Evolutionary conservation across 2,113 vertebrate species (phyloP).

Genomic region (Rhinopomastus cyanomelas): DNA sequence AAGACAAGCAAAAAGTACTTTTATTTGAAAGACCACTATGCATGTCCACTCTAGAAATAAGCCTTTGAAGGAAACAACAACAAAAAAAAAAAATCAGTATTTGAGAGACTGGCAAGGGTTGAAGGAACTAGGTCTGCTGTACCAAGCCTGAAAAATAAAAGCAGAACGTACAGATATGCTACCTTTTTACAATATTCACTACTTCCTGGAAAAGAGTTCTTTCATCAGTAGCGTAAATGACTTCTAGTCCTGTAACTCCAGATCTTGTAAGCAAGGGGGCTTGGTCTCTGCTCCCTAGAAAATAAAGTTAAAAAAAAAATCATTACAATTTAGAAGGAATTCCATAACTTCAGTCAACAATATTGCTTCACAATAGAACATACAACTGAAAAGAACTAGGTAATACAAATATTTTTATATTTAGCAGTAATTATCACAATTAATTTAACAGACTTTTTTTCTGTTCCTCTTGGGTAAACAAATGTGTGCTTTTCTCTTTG

Average conservation of each 20-base stretch:
- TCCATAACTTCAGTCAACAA: not conserved
- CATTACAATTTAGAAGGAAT: conserved; percentile 56
- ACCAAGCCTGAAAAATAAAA: conserved; percentile 67
- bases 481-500: not conserved
- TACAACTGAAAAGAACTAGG: not conserved
- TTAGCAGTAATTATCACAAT: not conserved
- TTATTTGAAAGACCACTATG: conserved; percentile 49
- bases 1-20: conserved; percentile 44
- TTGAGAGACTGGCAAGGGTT: conserved; percentile 34
- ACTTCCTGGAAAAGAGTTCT: conserved; percentile 92
- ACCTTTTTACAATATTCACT: conserved; percentile 88
- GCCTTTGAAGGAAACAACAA: conserved; percentile 38
- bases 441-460: not conserved
- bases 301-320: conserved; percentile 51
- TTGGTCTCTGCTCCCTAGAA: conserved; percentile 80
- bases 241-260: conserved; percentile 88
- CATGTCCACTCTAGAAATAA: conserved; percentile 65
- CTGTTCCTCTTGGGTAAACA: not conserved
- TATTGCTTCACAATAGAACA: conserved; percentile 33
- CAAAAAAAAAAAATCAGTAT: conserved; percentile 10
- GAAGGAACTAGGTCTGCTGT: conserved; percentile 58
- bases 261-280: conserved; percentile 92
- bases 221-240: conserved; percentile 90
- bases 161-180: conserved; percentile 70
- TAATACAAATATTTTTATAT: not conserved